These are phyloP conservation scores for Scrobipalpa atriplicella DNA, from an alignment of 2,888 invertebrate genomes.

Conservation along the genomic window DNA sequence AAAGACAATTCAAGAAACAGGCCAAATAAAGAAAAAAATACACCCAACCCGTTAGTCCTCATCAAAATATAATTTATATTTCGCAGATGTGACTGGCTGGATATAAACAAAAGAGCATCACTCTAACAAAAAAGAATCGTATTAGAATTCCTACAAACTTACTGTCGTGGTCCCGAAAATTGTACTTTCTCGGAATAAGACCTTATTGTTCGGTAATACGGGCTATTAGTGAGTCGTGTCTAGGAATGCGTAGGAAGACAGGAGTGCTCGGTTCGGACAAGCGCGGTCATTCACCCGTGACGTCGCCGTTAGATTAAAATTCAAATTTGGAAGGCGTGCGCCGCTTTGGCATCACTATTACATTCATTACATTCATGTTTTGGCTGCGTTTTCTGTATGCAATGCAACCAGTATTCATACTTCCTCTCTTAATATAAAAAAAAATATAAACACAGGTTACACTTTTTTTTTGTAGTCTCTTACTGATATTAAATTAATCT, in stretches of 20 bases:
- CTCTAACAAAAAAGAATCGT: slow-evolving; percentile 18
- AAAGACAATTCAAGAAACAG: background rate
- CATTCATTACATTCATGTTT: slow-evolving; percentile 8
- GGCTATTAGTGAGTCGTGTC: slow-evolving; percentile 38
- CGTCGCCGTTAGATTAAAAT: slow-evolving; percentile 73
- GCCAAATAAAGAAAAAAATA: background rate
- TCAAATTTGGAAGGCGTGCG: slow-evolving; percentile 63
- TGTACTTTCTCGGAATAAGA: background rate
- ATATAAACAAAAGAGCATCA: slow-evolving; percentile 21
- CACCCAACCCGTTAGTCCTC: background rate
- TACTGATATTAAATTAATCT: no score
- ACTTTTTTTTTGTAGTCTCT: no score
- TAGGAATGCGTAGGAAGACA: slow-evolving; percentile 48
- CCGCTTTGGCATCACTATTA: slow-evolving; percentile 7
- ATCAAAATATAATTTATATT: slow-evolving; percentile 24
- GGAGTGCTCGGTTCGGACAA: slow-evolving; percentile 63
- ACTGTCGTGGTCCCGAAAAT: background rate
- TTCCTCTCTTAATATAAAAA: no score
- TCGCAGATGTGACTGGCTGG: slow-evolving; percentile 26
- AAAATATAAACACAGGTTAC: no score
- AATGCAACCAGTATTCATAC: background rate
- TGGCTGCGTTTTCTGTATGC: background rate
- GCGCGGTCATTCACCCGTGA: slow-evolving; percentile 67
- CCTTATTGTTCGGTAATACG: slow-evolving; percentile 47
- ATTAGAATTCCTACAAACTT: slow-evolving; percentile 21